These are phyloP conservation scores for Etheostoma cragini DNA, from an alignment of 2,113 vertebrate species.

Conservation along the genomic window DNA sequence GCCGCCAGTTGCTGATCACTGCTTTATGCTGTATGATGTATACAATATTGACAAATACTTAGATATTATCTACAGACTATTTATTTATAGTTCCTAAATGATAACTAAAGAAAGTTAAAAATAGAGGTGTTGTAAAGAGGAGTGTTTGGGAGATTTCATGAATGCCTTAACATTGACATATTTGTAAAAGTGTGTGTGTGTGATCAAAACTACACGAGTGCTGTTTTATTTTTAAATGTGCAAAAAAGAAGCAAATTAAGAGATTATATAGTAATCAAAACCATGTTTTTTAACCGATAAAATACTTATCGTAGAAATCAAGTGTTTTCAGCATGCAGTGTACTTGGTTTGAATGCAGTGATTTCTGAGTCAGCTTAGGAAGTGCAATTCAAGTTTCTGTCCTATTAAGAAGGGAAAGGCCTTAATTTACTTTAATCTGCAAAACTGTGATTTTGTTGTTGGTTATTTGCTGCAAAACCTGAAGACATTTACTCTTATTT, in stretches of 20 bases:
- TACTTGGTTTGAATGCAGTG: slow-evolving; percentile 13
- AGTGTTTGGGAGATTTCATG: slow-evolving; percentile 1
- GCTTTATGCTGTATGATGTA: slow-evolving; percentile 30
- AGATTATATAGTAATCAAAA: neutral
- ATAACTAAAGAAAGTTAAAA: neutral
- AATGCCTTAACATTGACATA: slow-evolving; percentile 3
- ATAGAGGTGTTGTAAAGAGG: neutral
- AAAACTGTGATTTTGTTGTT: slow-evolving; percentile 1
- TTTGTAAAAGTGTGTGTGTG: slow-evolving; percentile 5
- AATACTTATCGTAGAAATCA: neutral
- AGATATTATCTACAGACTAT: slow-evolving; percentile 18
- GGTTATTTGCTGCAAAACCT: neutral
- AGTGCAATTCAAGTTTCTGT: neutral
- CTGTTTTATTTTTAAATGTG: slow-evolving; percentile 20
- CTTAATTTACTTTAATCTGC: neutral
- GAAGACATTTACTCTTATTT: neutral
- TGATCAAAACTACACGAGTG: slow-evolving; percentile 9
- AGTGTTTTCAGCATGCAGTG: neutral
- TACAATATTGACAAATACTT: neutral
- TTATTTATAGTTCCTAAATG: slow-evolving; percentile 31
- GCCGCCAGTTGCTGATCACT: too few relatives aligned
- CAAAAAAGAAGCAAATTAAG: too few relatives aligned
- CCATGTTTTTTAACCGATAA: neutral
- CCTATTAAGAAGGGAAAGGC: neutral
- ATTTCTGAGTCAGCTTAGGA: neutral